A percentile compares a stretch with the other conserved stretches of the same genome.
phyloP scores from a whole-genome alignment of 2,888 invertebrate genomes.

The Thyatira batis region DNA sequence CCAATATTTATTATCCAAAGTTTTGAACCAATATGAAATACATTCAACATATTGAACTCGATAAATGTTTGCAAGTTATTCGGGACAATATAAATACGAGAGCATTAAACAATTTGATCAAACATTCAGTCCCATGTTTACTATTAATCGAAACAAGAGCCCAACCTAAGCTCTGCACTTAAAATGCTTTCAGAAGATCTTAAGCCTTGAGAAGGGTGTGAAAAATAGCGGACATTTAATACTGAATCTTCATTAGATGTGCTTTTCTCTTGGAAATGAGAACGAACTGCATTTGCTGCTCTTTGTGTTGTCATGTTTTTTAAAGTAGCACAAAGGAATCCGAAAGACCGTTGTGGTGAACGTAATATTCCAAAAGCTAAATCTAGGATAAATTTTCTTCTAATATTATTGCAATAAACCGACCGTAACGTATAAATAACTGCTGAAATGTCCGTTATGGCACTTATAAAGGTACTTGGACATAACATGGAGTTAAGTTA shows the following conservation, averaged over 20 bases:
- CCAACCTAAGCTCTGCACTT: background rate
- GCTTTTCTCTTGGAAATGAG: background rate
- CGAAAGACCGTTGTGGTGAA: background rate
- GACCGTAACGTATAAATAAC: background rate
- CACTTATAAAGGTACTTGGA: constrained; percentile 2
- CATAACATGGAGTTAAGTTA: constrained; percentile 29
- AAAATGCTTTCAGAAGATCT: background rate
- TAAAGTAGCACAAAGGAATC: background rate
- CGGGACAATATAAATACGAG: background rate
- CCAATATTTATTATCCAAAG: no score
- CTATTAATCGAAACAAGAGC: background rate
- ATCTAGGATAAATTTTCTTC: no score
- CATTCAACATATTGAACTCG: no score
- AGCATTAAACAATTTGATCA: background rate
- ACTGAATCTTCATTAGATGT: background rate
- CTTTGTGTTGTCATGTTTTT: background rate
- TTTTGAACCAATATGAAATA: no score
- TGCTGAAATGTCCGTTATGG: background rate
- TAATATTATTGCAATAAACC: background rate
- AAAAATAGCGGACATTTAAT: background rate
- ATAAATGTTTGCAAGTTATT: background rate
- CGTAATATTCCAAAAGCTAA: background rate
- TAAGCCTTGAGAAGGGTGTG: background rate
- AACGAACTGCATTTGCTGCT: background rate
- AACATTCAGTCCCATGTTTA: background rate